Base-by-base conservation (phyloP, 2,797 vertebrate genomes). In the Urosaurus nigricauda region DNA sequence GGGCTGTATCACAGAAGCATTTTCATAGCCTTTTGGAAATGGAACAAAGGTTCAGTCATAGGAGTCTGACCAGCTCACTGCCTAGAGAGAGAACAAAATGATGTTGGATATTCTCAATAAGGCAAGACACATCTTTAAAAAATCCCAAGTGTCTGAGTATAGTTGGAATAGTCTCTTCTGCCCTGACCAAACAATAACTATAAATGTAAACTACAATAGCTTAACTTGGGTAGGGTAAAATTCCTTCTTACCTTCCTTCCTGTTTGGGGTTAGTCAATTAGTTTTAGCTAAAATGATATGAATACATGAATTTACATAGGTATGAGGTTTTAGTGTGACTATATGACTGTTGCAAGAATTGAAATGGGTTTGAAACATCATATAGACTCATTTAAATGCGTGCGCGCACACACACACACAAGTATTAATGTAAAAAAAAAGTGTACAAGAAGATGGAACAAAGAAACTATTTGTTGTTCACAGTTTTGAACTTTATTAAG, bases 21-120 rank as follows among this genome's bases (percentile, higher is more conserved):
- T 79, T 77, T 83, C 53, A 47, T 70, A 32, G 35, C 58, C 63
- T 79, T 51, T 83, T 83, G 65, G 86, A 80, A 93, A 90, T 0
- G 70, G 19, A 35, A 65, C 35, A 93, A 88, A 74, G 2, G 0
- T 89, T 92, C 82, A 91, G 68, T 89, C 71, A 87, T 35, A 85
- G 5, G n/a, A 51, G n/a, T 43, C 6, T 21, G 65, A 83, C 58
- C 12, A n/a, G 21, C 78, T 43, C 56, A 14, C 14, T 17, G 43
- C 83, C 70, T 14, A 70, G 60, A 82, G 51, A 82, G 37, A 58
- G 71, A 70, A 60, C 47, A 86, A 88, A 91, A 88, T 78, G 82
- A 82, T 71, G 63, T 26, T 83, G 79, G 74, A 63, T 56, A 82
- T 80, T 43, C 77, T 85, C 63, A 32, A 32, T 21, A 56, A 78